Conservation (phyloP, 2,888 invertebrate genomes). For the Oxytorus armatus region DNA sequence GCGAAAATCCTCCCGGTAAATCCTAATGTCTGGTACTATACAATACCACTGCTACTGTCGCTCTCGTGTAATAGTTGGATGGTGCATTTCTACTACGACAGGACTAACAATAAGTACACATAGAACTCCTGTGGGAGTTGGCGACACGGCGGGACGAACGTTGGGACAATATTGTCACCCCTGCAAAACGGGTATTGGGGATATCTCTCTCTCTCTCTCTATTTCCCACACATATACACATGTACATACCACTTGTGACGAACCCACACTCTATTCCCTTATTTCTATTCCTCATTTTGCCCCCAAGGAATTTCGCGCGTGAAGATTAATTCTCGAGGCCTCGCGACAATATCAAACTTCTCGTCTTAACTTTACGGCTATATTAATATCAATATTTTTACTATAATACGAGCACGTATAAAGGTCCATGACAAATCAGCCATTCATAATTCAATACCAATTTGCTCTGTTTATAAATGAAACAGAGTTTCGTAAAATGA, state of each 20-base stretch:
- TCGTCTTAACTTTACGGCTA: slow-evolving; percentile 41
- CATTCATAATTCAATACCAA: background rate
- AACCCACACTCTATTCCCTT: slow-evolving; percentile 44
- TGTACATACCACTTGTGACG: slow-evolving; percentile 47
- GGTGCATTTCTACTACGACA: slow-evolving; percentile 39
- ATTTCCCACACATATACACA: background rate
- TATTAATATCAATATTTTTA: slow-evolving; percentile 55
- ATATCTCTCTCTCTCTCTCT: slow-evolving; percentile 25
- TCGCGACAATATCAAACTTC: slow-evolving; percentile 52
- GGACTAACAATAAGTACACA: slow-evolving; percentile 66
- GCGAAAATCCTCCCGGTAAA: slow-evolving; percentile 10
- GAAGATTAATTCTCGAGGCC: slow-evolving; percentile 60
- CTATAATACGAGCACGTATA: background rate
- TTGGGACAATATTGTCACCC: slow-evolving; percentile 65
- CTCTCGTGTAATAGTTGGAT: slow-evolving; percentile 22
- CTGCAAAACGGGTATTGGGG: slow-evolving; percentile 28
- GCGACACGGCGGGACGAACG: slow-evolving; percentile 47
- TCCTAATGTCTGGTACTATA: slow-evolving; percentile 10
- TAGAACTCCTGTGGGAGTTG: slow-evolving; percentile 60
- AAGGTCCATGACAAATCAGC: background rate
- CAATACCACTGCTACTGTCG: slow-evolving; percentile 17
- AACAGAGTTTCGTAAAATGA: background rate
- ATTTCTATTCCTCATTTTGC: slow-evolving; percentile 43
- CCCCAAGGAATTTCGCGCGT: slow-evolving; percentile 58
- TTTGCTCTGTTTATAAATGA: background rate